Conservation (phyloP, 2,797 vertebrate species). For the Cryptoblepharus egeriae region DNA sequence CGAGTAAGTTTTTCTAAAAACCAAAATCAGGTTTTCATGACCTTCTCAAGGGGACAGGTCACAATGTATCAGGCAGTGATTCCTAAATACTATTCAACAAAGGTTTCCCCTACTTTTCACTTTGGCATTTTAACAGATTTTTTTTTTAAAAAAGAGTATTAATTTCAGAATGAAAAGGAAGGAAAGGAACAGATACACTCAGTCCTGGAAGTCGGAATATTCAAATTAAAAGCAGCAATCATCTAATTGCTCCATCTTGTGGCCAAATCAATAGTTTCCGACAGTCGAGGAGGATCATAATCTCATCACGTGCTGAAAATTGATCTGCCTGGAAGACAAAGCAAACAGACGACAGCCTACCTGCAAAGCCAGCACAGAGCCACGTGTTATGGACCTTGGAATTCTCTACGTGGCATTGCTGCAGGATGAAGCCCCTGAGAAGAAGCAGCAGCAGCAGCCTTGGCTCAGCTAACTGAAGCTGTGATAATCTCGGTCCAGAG, state of each 20-base stretch:
- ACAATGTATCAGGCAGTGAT: neutral
- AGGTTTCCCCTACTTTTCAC: neutral
- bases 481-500: neutral
- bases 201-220: neutral
- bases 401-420: neutral
- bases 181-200: neutral
- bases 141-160: neutral
- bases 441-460: neutral
- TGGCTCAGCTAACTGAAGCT: neutral
- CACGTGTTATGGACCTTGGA: neutral
- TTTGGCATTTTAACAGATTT: neutral
- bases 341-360: neutral
- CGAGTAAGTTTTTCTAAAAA: neutral
- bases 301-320: neutral
- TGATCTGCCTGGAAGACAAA: neutral
- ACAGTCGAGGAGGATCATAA: neutral
- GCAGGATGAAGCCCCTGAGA: neutral
- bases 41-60: neutral
- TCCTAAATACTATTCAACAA: slow-evolving; percentile 20
- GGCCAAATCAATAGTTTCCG: slow-evolving; percentile 3
- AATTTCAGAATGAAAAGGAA: neutral
- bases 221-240: neutral
- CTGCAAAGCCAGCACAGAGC: neutral
- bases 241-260: slow-evolving; percentile 27
- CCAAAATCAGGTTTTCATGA: neutral